Evolutionary conservation across 2,888 invertebrate species (phyloP).

Genomic region (Philaethria dido): DNA sequence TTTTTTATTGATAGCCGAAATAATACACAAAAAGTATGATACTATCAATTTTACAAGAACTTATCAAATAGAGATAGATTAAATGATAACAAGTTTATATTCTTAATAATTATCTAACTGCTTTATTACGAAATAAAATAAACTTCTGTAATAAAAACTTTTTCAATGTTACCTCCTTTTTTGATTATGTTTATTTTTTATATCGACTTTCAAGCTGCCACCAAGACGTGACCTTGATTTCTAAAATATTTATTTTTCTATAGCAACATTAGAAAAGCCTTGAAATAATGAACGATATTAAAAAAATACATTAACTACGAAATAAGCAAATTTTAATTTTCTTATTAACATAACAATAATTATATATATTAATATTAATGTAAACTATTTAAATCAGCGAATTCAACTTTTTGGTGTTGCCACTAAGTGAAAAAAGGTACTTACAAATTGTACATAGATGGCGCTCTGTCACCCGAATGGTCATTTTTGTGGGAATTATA

Average conservation of each 20-base stretch:
- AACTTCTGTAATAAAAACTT: slow-evolving; percentile 18
- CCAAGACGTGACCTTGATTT: slow-evolving; percentile 33
- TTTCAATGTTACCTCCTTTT: slow-evolving; percentile 29
- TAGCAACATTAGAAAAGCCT: slow-evolving; percentile 8
- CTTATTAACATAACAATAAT: neutral
- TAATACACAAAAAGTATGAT: neutral
- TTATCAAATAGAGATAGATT: neutral
- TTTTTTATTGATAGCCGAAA: slow-evolving; percentile 26
- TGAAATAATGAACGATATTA: neutral
- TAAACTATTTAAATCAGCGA: too few relatives aligned
- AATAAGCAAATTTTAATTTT: neutral
- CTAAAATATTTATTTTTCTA: neutral
- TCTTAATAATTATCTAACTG: neutral
- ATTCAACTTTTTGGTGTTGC: neutral
- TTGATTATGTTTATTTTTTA: slow-evolving; percentile 20
- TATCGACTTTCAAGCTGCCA: slow-evolving; percentile 27
- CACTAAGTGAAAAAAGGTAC: slow-evolving; percentile 46
- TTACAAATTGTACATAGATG: slow-evolving; percentile 73
- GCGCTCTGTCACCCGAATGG: slow-evolving; percentile 59
- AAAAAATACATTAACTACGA: neutral
- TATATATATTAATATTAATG: too few relatives aligned
- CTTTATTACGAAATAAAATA: neutral
- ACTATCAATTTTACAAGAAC: neutral
- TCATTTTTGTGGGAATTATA: slow-evolving; percentile 63
- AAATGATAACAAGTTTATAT: neutral